Base-by-base conservation (phyloP, 1,140 invertebrate species). In the Drosophila bipectinata region DNA sequence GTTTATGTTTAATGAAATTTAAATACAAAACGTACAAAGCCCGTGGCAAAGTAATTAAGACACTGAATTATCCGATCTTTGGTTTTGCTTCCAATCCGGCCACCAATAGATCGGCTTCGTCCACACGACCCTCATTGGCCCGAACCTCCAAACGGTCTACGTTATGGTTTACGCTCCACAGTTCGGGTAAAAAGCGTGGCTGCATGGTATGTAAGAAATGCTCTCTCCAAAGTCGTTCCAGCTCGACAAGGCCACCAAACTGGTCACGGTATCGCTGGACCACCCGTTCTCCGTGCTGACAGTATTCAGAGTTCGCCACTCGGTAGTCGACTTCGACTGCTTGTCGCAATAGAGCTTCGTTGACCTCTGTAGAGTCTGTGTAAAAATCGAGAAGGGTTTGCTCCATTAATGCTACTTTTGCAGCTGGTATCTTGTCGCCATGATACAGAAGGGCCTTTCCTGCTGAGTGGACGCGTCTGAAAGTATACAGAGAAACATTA, bases 91-190 rank as follows among this genome's bases (percentile, higher is more conserved):
- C 63, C 9, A 92, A 52, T 12, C 93, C 93, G 12, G 93, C 88
- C 28, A 92, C 71, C 52, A 92, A 79, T 14, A 92, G 77, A 72
- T 93, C 92, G 34, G 92, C 78, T 61, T 92, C 68, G 30, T 92
- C 79, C 12, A 94, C 58, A 4, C 93, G 87, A 1, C 93, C 93
- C 79, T 94, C 93, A 18, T 85, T 89, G 6, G 91, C 91, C 18
- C 92, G 92, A 3, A 94, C 92, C 51, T 92, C 90, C 39, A 94
- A 90, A 41, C 93, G 92, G 51, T 95, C 93, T 52, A 94, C 93
- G 77, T 94, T 96, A 76, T 97, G 96, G 68, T 93, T 93, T 14
- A 96, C 91, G 52, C 96, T 97, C 97, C 97, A 97, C 45, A 96
- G 91, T 4, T 93, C 90, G 0, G 97, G 96, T 80, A 97, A 92